Evolutionary conservation across 2,888 invertebrate genomes (phyloP).

Genomic region (Eupithecia insigniata): DNA sequence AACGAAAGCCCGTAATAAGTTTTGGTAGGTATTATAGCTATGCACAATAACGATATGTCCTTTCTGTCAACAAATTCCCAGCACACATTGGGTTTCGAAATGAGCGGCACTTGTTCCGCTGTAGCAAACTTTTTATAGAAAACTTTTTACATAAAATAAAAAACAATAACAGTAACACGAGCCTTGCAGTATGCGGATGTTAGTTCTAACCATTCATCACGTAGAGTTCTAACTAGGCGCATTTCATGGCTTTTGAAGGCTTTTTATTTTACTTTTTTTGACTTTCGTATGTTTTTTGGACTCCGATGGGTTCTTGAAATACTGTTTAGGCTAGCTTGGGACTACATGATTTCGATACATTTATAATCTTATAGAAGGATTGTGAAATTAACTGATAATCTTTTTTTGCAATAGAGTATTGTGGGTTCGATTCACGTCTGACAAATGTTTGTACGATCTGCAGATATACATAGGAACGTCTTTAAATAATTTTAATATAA

Average conservation of each 20-base stretch:
- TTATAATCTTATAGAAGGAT: no score
- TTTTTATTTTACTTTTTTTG: no score
- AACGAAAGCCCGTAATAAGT: background rate
- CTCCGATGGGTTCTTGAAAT: background rate
- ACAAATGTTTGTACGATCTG: no score
- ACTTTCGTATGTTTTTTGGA: background rate
- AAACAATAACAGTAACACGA: constrained; percentile 71
- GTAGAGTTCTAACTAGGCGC: constrained; percentile 24
- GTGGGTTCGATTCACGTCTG: no score
- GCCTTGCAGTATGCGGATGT: constrained; percentile 79
- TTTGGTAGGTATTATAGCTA: background rate
- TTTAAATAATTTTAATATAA: no score
- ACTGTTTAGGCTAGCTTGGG: background rate
- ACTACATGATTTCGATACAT: background rate
- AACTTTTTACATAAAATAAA: constrained; percentile 59
- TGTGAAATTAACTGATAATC: no score
- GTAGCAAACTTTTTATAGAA: constrained; percentile 68
- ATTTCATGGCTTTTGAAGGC: constrained; percentile 30
- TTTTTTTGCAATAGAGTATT: no score
- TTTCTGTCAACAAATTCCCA: constrained; percentile 32
- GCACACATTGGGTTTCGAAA: constrained; percentile 22
- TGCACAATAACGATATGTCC: background rate
- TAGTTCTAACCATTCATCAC: constrained; percentile 41
- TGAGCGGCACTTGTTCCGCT: constrained; percentile 69
- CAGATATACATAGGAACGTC: no score